A percentile compares a stretch with the other conserved stretches of the same genome.
Evolutionary conservation across 2,888 invertebrate species (phyloP).

Genomic region (Ametastegia equiseti): DNA sequence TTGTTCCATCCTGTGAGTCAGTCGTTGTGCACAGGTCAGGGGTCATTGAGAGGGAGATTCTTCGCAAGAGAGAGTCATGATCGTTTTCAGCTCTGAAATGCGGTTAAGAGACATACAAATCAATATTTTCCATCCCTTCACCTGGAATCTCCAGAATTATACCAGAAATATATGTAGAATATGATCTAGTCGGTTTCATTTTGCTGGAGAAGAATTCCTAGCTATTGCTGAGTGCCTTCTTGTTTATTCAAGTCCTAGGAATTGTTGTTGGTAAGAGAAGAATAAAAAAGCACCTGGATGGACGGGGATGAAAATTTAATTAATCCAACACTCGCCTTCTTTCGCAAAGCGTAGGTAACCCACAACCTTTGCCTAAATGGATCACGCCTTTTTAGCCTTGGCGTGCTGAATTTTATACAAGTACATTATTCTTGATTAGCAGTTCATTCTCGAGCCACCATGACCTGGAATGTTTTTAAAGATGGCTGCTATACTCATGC

Average conservation of each 20-base stretch:
- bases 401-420: conserved; percentile 29
- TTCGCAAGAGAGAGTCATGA: conserved; percentile 41
- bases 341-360: neutral
- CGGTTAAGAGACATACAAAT: neutral
- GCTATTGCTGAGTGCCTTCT: neutral
- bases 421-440: conserved; percentile 34
- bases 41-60: conserved; percentile 53
- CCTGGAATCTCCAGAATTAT: no score
- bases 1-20: conserved; percentile 69
- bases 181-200: neutral
- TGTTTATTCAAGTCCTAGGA: neutral
- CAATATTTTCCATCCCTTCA: neutral
- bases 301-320: conserved; percentile 26
- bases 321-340: neutral
- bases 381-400: conserved; percentile 29
- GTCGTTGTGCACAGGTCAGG: conserved; percentile 59
- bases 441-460: conserved; percentile 18
- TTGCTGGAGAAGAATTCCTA: neutral
- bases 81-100: neutral
- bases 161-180: neutral
- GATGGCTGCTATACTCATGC: neutral
- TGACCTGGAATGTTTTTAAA: conserved; percentile 9
- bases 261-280: neutral
- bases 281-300: neutral
- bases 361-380: conserved; percentile 3